These are phyloP conservation scores for Ctenopoma kingsleyae DNA, from an alignment of 2,797 vertebrate genomes.

Conservation along the genomic window DNA sequence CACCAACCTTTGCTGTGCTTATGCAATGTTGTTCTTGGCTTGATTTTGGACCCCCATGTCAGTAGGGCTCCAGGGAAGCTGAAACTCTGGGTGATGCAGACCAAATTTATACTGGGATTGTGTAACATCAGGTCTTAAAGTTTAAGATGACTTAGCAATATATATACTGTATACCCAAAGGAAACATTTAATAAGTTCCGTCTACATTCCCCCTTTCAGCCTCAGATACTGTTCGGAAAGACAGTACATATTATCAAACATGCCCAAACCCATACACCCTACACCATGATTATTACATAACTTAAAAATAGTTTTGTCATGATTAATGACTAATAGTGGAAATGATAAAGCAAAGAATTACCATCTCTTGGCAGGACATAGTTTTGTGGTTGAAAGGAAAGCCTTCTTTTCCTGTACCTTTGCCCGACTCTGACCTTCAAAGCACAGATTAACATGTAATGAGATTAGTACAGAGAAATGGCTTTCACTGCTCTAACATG, in stretches of 20 bases:
- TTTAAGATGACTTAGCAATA: conserved; percentile 37
- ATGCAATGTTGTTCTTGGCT: conserved; percentile 54
- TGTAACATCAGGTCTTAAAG: conserved; percentile 50
- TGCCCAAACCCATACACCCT: conserved; percentile 21
- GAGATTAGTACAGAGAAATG: conserved; percentile 75
- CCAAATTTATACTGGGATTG: conserved; percentile 63
- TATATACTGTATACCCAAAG: conserved; percentile 10
- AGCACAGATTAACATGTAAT: conserved; percentile 81
- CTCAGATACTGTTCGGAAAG: conserved; percentile 9
- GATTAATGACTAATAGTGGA: conserved; percentile 15
- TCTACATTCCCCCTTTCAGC: conserved; percentile 18
- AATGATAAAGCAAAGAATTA: conserved; percentile 10
- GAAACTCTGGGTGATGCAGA: conserved; percentile 35
- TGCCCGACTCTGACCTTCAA: conserved; percentile 74
- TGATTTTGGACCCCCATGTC: conserved; percentile 25
- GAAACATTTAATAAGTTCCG: conserved; percentile 36
- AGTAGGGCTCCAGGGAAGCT: conserved; percentile 35
- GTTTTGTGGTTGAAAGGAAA: conserved; percentile 52
- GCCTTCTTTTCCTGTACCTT: conserved; percentile 55
- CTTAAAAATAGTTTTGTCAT: conserved; percentile 11
- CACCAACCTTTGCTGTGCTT: conserved; percentile 36
- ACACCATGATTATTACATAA: conserved; percentile 11
- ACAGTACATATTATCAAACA: conserved; percentile 6
- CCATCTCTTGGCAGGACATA: conserved; percentile 33
- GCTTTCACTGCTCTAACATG: conserved; percentile 65